Conservation (phyloP, 1,140 invertebrate genomes). For the Euglossa dilemma region DNA sequence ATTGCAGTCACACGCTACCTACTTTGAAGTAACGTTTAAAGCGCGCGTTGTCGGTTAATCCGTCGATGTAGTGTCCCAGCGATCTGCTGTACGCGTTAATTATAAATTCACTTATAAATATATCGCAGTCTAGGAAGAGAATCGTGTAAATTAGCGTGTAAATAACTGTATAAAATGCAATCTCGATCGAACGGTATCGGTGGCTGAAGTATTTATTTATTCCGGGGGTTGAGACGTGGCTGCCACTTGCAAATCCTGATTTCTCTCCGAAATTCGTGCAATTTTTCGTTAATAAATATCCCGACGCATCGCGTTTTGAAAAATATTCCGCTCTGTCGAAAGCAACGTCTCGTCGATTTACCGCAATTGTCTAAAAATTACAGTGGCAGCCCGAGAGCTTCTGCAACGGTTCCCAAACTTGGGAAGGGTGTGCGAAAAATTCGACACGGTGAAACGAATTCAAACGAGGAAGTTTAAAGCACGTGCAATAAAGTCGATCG, state of each 20-base stretch:
- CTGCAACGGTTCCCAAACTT: too few relatives aligned
- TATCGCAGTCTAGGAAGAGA: slow-evolving; percentile 31
- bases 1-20: background rate
- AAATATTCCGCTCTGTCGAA: too few relatives aligned
- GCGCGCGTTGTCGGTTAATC: slow-evolving; percentile 28
- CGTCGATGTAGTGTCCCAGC: slow-evolving; percentile 6
- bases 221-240: background rate
- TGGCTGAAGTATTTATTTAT: slow-evolving; percentile 46
- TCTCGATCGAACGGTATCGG: slow-evolving; percentile 16
- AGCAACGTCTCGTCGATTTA: too few relatives aligned
- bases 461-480: background rate
- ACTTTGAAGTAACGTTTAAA: slow-evolving; percentile 3
- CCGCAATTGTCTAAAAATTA: too few relatives aligned
- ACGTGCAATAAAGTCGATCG: slow-evolving; percentile 27
- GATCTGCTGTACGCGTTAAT: background rate
- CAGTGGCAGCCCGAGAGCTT: too few relatives aligned
- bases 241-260: background rate
- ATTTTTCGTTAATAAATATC: background rate
- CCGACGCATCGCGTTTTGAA: too few relatives aligned
- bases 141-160: slow-evolving; percentile 81
- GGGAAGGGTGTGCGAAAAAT: background rate
- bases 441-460: background rate
- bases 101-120: slow-evolving; percentile 26
- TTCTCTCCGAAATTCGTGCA: background rate
- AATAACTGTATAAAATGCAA: slow-evolving; percentile 80